These are phyloP conservation scores for Parnassius orleans DNA, from an alignment of 2,888 invertebrate genomes.

Conservation along the genomic window DNA sequence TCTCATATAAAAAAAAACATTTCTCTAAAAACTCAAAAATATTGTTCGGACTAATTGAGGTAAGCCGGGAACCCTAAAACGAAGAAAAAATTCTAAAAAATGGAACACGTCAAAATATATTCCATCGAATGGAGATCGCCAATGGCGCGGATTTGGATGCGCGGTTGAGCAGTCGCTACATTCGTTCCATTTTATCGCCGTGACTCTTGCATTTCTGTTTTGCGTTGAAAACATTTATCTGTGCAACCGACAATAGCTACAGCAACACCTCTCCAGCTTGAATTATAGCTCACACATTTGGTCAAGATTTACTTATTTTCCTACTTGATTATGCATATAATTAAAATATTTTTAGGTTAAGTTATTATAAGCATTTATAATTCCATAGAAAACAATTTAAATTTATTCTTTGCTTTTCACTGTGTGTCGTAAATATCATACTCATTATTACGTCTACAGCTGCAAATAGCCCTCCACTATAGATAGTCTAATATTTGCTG, in stretches of 20 bases:
- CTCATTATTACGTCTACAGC: too few species aligned
- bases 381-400: too few species aligned
- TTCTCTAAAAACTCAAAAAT: too few species aligned
- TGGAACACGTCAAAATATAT: constrained; percentile 69
- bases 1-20: too few species aligned
- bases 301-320: neutral
- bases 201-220: constrained; percentile 26
- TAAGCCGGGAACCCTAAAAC: constrained; percentile 24
- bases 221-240: constrained; percentile 13
- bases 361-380: neutral
- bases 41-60: constrained; percentile 7
- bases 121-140: constrained; percentile 56
- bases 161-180: constrained; percentile 34
- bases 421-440: too few species aligned
- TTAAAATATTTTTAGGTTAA: neutral
- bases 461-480: too few species aligned
- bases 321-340: neutral
- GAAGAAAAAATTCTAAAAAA: constrained; percentile 45
- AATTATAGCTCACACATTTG: constrained; percentile 8
- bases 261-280: constrained; percentile 22
- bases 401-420: too few species aligned
- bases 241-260: constrained; percentile 11
- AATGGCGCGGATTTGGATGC: constrained; percentile 50
- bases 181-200: constrained; percentile 28
- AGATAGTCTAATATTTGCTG: too few species aligned